These are phyloP conservation scores for Mugil cephalus DNA, from an alignment of 2,113 vertebrate genomes.

Conservation along the genomic window DNA sequence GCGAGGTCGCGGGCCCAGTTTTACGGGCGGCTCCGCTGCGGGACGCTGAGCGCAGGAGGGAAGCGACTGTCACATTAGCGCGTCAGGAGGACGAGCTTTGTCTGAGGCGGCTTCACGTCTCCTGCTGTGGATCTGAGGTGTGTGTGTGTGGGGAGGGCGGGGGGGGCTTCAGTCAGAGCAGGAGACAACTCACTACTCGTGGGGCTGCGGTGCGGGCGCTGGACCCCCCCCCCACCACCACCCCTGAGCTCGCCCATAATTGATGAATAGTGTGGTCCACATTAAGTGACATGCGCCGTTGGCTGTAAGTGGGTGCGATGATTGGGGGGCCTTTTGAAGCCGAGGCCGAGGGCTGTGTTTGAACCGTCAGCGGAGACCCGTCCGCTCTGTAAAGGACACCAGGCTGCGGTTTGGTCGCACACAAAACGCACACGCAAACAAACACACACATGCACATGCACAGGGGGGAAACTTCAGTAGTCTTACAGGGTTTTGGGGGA, in stretches of 20 bases:
- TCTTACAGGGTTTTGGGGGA: slow-evolving; percentile 63
- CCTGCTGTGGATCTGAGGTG: slow-evolving; percentile 65
- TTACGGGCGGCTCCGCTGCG: slow-evolving; percentile 41
- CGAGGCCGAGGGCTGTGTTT: slow-evolving; percentile 69
- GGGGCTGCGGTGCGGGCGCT: slow-evolving; percentile 65
- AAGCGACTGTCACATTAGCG: slow-evolving; percentile 48
- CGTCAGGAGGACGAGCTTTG: slow-evolving; percentile 19
- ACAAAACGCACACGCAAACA: slow-evolving; percentile 46
- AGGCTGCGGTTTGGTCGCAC: slow-evolving; percentile 76
- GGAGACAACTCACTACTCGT: slow-evolving; percentile 73
- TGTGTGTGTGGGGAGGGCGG: slow-evolving; percentile 27
- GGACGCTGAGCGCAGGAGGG: too few species aligned
- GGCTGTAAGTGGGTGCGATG: slow-evolving; percentile 79
- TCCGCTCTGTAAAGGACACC: slow-evolving; percentile 82
- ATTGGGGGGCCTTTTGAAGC: slow-evolving; percentile 78
- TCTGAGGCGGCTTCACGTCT: too few species aligned
- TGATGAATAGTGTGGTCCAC: slow-evolving; percentile 83
- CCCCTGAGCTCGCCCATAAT: slow-evolving; percentile 71
- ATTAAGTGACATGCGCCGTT: slow-evolving; percentile 83
- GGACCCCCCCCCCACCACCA: slow-evolving; percentile 33
- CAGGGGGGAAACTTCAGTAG: slow-evolving; percentile 46
- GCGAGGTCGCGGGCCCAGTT: slow-evolving; percentile 20
- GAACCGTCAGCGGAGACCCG: slow-evolving; percentile 75
- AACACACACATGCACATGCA: slow-evolving; percentile 42
- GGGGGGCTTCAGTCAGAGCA: slow-evolving; percentile 69